phyloP scores from a whole-genome alignment of 1,140 invertebrate species.

The Luehdorfia chinensis region DNA sequence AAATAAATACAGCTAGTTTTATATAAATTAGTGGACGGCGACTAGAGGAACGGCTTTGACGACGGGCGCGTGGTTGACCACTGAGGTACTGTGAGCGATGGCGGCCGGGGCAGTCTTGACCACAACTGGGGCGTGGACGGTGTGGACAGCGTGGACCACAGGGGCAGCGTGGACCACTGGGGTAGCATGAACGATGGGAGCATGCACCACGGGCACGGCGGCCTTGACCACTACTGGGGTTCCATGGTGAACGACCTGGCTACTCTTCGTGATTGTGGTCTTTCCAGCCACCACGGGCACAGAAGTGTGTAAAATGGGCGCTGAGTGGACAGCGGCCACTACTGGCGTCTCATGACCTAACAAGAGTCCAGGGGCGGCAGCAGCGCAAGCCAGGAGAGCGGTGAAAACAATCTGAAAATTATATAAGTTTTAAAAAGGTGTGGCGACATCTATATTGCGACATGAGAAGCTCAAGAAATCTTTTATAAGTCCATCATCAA shows the following conservation, averaged over 20 bases:
- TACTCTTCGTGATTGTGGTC: slow-evolving; percentile 63
- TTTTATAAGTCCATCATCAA: too few relatives aligned
- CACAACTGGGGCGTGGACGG: slow-evolving; percentile 58
- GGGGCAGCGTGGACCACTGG: slow-evolving; percentile 50
- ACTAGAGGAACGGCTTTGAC: slow-evolving; percentile 77
- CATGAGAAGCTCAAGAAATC: too few relatives aligned
- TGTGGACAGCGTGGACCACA: slow-evolving; percentile 47
- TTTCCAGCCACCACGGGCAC: slow-evolving; percentile 65
- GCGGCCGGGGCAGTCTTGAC: slow-evolving; percentile 58
- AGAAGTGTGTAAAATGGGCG: slow-evolving; percentile 51
- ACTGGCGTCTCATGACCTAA: slow-evolving; percentile 54
- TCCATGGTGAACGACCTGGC: slow-evolving; percentile 62
- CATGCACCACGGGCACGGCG: slow-evolving; percentile 38
- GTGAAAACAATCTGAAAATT: slow-evolving; percentile 68
- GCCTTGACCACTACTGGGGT: slow-evolving; percentile 47
- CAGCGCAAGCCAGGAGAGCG: slow-evolving; percentile 76
- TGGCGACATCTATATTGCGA: too few relatives aligned
- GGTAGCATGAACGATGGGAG: slow-evolving; percentile 58
- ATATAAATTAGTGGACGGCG: slow-evolving; percentile 64
- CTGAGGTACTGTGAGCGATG: slow-evolving; percentile 55
- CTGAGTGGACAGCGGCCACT: slow-evolving; percentile 43
- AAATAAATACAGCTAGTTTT: slow-evolving; percentile 7
- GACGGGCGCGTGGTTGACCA: slow-evolving; percentile 70
- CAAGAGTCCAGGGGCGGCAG: slow-evolving; percentile 69
- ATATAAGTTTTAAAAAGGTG: not conserved